Percentiles rank a stretch among this genome's conserved stretches.
These are phyloP conservation scores for Procambarus virginalis DNA, from an alignment of 1,140 invertebrate genomes.

Conservation along the genomic window DNA sequence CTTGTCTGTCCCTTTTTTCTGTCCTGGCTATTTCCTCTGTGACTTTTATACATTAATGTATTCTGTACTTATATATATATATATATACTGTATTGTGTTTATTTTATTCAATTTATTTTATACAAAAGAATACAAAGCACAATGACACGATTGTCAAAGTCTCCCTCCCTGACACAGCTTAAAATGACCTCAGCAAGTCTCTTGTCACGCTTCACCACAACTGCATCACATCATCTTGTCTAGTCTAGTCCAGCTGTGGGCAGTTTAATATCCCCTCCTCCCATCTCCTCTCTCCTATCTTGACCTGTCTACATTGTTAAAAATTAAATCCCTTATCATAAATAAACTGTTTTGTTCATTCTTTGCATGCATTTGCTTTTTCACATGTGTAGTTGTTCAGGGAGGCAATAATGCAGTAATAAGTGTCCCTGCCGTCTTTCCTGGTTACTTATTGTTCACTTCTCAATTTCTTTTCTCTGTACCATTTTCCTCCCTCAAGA, in stretches of 20 bases:
- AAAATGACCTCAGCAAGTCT: constrained; percentile 57
- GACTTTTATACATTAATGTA: not conserved
- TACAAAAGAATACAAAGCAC: not conserved
- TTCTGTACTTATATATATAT: not conserved
- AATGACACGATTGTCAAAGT: constrained; percentile 28
- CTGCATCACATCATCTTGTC: constrained; percentile 43
- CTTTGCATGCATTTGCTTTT: too few species aligned
- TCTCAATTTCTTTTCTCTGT: too few species aligned
- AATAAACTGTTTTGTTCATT: too few species aligned
- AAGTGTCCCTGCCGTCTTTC: too few species aligned
- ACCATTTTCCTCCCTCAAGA: too few species aligned
- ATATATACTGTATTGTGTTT: not conserved
- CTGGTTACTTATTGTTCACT: too few species aligned
- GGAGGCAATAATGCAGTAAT: too few species aligned
- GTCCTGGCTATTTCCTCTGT: not conserved
- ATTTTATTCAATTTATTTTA: not conserved
- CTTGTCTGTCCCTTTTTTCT: too few species aligned
- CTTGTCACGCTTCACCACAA: constrained; percentile 45
- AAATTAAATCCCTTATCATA: too few species aligned
- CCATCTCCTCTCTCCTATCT: too few species aligned
- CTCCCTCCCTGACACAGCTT: constrained; percentile 57
- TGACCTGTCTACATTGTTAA: too few species aligned
- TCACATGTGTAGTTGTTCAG: too few species aligned
- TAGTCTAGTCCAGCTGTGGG: not conserved
- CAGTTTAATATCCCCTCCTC: not conserved